Conservation (phyloP, 2,888 invertebrate genomes). For the Andrena bucephala region DNA sequence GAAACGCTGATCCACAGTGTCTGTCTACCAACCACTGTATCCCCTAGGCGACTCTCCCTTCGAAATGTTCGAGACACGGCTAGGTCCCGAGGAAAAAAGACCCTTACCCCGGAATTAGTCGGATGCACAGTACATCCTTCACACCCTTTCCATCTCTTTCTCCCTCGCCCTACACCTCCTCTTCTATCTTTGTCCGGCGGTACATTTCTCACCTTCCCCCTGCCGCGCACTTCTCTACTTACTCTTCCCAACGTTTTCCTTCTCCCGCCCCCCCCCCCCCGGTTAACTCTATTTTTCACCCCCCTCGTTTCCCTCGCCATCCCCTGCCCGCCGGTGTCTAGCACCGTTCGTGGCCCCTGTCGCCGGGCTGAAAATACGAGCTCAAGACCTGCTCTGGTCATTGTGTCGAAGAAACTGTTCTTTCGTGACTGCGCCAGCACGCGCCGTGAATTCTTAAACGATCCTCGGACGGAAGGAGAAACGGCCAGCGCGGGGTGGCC, state of each 20-base stretch:
- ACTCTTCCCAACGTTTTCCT: constrained; percentile 33
- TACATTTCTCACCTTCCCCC: neutral
- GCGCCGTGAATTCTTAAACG: constrained; percentile 56
- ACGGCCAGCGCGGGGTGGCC: constrained; percentile 4
- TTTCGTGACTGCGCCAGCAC: constrained; percentile 46
- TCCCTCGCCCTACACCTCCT: neutral
- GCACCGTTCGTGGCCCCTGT: constrained; percentile 5
- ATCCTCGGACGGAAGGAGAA: constrained; percentile 5
- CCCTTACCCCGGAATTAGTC: constrained; percentile 65
- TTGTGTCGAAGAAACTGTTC: constrained; percentile 52
- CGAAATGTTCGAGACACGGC: neutral
- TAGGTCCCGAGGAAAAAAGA: neutral
- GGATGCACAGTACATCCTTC: constrained; percentile 62
- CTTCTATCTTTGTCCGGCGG: constrained; percentile 1
- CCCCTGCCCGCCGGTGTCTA: neutral
- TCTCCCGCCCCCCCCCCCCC: constrained; percentile 2
- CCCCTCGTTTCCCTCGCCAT: constrained; percentile 1
- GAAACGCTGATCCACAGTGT: too few species aligned
- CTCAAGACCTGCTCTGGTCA: constrained; percentile 33
- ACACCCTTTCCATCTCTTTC: constrained; percentile 21
- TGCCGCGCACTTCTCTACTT: neutral
- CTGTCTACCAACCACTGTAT: too few species aligned
- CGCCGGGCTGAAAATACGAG: constrained; percentile 58
- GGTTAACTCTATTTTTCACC: constrained; percentile 42
- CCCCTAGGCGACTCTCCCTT: too few species aligned